These are phyloP conservation scores for Aphrophora alni DNA, from an alignment of 2,888 invertebrate genomes.

Conservation along the genomic window DNA sequence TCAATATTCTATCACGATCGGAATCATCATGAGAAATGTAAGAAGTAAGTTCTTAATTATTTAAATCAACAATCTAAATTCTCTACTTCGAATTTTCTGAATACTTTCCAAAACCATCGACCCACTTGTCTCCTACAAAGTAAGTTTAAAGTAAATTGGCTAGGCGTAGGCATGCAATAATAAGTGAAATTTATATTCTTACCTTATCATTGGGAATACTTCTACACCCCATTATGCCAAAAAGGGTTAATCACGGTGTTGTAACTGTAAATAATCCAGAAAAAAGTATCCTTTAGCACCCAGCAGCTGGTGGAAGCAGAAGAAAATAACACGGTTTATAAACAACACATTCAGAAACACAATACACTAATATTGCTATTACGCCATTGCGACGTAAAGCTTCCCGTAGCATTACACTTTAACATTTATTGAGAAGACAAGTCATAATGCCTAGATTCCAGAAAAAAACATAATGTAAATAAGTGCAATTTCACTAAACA, in stretches of 20 bases:
- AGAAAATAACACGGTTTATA: conserved; percentile 30
- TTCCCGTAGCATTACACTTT: conserved; percentile 29
- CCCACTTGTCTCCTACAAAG: background rate
- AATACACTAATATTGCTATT: conserved; percentile 34
- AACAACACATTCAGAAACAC: conserved; percentile 35
- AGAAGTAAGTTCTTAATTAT: too few species aligned
- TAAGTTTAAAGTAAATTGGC: background rate
- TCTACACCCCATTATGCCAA: background rate
- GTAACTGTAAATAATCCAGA: conserved; percentile 25
- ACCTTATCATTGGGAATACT: conserved; percentile 1
- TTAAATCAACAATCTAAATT: too few species aligned
- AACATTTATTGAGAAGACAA: conserved; percentile 21
- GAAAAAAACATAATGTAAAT: conserved; percentile 4
- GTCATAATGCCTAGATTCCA: background rate
- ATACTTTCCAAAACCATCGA: background rate
- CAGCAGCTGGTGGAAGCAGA: conserved; percentile 32
- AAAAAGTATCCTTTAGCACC: conserved; percentile 36
- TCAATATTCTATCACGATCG: too few species aligned
- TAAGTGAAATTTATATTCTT: background rate
- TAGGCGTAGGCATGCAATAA: background rate
- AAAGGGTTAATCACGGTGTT: background rate
- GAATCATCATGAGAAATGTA: too few species aligned
- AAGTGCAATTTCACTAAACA: conserved; percentile 2
- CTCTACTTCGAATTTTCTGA: background rate
- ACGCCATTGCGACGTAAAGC: conserved; percentile 36